Base-by-base conservation (phyloP, 2,113 vertebrate species). In the Emydura subglobosa region DNA sequence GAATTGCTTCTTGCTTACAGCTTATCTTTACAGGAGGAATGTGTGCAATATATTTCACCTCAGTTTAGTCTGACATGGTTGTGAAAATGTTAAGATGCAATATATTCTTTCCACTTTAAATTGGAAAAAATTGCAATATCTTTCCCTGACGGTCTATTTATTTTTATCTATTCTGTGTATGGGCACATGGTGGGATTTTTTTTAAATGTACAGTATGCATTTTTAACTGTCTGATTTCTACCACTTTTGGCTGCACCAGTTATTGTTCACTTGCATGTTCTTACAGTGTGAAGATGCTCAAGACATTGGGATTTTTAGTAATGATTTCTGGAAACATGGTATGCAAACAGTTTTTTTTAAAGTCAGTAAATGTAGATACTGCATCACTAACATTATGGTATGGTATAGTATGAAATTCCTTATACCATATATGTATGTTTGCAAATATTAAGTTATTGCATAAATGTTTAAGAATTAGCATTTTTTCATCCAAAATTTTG, bases 361-460 rank as follows among this genome's bases (percentile, higher is more conserved):
- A 80, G 94, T 39, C 96, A 86, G 1, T 91, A 95, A 96, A 91
- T 82, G 53, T 94, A 95, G 97, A 90, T 98, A 94, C 96, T 97
- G 93, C 97, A 96, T 98, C 97, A 88, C 97, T 97, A 97, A 98
- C 44, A 50, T 97, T 98, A 98, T 97, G 90, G 84, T 95, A 98
- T 98, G 97, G 91, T 95, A 98, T 97, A 95, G 95, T 98, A 97
- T 98, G 97, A 90, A 93, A 98, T 98, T 72, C 34, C 21, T 98
- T 98, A 95, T 98, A 98, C 97, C 98, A 98, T 98, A 97, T 98
- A 94, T 98, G 95, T 98, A 97, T 98, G 98, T 98, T 98, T 98
- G 98, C 98, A 98, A 97, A 98, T 98, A 97, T 97, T 98, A 98
- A 98, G 98, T 98, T 98, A 98, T 98, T 98, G 97, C 98, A 96